Base-by-base conservation (phyloP, 2,113 vertebrate species). In the Oriolus oriolus region DNA sequence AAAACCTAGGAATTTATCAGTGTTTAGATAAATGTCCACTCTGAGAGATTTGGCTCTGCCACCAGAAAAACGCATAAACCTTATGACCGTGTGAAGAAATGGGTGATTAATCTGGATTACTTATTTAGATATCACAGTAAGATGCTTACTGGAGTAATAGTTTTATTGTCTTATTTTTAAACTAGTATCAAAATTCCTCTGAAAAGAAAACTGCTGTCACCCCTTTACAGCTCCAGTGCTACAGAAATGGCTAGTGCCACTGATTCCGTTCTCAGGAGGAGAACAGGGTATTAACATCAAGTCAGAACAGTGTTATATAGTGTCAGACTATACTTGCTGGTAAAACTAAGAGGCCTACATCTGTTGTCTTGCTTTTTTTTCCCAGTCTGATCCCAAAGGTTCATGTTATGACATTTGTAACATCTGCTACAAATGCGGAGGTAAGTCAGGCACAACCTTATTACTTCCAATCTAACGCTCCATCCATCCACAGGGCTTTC, bases 371-470 rank as follows among this genome's bases (percentile, higher is more conserved):
- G 87, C 41, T 64, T 95, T 88, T 77, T 95, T 93, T 91, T 79
- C 24, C 57, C 66, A 95, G 61, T 69, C 93, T 87, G 93, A 97
- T 97, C 94, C 96, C 97, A 96, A 97, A 97, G 96, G 97, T 97
- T 96, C 96, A 93, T 96, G 93, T 97, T 97, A 95, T 97, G 96
- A 98, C 96, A 97, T 97, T 96, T 97, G 92, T 95, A 96, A 97
- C 97, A 97, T 97, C 97, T 98, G 97, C 96, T 97, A 89, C 94
- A 93, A 97, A 97, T 96, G 82, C 17, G 56, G 92, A 97, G 92
- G 94, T 97, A 97, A 97, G 96, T 97, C 97, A 97, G 95, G 94
- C 97, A 97, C 96, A 97, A 93, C 90, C 95, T 97, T 97, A 97
- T 96, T 96, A 96, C 96, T 97, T 98, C 96, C 92, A 97, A 95